Conservation (phyloP, 2,888 invertebrate genomes). For the Ichneumoninae sp. region DNA sequence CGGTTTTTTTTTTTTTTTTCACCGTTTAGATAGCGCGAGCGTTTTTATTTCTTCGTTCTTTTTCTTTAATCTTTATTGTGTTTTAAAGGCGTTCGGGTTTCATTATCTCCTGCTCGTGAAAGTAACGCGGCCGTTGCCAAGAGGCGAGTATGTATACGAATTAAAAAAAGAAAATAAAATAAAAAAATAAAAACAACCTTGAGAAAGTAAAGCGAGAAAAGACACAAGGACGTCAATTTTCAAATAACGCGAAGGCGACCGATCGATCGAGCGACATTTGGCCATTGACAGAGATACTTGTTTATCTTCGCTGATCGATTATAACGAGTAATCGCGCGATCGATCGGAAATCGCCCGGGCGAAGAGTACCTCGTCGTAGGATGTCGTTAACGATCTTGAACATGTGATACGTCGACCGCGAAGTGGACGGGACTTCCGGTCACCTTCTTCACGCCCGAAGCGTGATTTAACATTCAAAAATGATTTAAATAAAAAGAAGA, state of each 20-base stretch:
- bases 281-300: background rate
- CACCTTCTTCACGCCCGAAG: conserved; percentile 1
- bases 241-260: background rate
- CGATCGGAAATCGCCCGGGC: conserved; percentile 16
- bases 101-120: conserved; percentile 2
- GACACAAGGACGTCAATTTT: conserved; percentile 19
- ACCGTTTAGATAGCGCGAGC: conserved; percentile 1
- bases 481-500: background rate
- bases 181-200: conserved; percentile 34
- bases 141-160: conserved; percentile 43
- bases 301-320: conserved; percentile 1
- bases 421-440: conserved; percentile 31
- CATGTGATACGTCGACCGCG: conserved; percentile 80
- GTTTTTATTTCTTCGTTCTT: conserved; percentile 1
- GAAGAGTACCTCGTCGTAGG: conserved; percentile 47
- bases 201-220: conserved; percentile 36
- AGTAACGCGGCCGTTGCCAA: conserved; percentile 6
- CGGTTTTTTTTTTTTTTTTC: conserved; percentile 44
- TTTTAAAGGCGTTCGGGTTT: background rate
- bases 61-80: background rate
- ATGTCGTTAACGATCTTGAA: conserved; percentile 79
- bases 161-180: conserved; percentile 30
- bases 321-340: background rate
- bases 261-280: conserved; percentile 28
- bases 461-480: conserved; percentile 2